These are phyloP conservation scores for Hydra vulgaris DNA, from an alignment of 30 jellyfish, hydroid and myxozoan species.

Conservation along the genomic window DNA sequence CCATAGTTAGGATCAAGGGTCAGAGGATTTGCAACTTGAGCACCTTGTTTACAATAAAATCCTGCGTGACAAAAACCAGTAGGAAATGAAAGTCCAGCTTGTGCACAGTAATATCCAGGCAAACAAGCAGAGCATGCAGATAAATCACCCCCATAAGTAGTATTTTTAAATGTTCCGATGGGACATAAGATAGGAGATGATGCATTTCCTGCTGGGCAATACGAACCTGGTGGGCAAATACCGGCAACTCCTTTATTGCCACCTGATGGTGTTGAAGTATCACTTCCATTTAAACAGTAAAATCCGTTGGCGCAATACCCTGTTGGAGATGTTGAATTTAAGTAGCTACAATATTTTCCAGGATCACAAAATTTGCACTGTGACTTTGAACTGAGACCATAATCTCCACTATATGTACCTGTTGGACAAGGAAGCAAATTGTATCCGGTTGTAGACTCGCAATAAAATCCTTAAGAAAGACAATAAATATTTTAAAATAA, in stretches of 20 bases:
- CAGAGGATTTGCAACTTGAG: conserved; percentile 53
- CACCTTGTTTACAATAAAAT: conserved; percentile 71
- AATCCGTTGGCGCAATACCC: conserved; percentile 87
- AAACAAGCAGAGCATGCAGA: conserved; percentile 56
- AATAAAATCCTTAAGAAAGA: conserved; percentile 49
- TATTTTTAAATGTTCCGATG: conserved; percentile 72
- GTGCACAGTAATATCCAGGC: conserved; percentile 70
- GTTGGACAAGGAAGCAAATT: conserved; percentile 85
- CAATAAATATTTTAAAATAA: no score
- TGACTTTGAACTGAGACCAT: conserved; percentile 16
- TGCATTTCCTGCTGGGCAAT: conserved; percentile 79
- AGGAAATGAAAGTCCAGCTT: conserved; percentile 75
- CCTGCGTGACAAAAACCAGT: conserved; percentile 77
- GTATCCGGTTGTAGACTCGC: conserved; percentile 58
- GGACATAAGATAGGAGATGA: conserved; percentile 83
- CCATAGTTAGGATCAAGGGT: conserved; percentile 49
- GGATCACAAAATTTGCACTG: conserved; percentile 68
- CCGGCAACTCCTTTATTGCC: conserved; percentile 88
- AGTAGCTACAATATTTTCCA: conserved; percentile 56
- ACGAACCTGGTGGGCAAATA: conserved; percentile 73
- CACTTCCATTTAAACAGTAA: conserved; percentile 80
- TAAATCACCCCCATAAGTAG: conserved; percentile 54
- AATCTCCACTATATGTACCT: conserved; percentile 68
- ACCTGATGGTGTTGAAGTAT: conserved; percentile 77
- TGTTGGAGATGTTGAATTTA: conserved; percentile 54